Conservation (phyloP, 2,888 invertebrate genomes). For the Eristalinus aeneus region DNA sequence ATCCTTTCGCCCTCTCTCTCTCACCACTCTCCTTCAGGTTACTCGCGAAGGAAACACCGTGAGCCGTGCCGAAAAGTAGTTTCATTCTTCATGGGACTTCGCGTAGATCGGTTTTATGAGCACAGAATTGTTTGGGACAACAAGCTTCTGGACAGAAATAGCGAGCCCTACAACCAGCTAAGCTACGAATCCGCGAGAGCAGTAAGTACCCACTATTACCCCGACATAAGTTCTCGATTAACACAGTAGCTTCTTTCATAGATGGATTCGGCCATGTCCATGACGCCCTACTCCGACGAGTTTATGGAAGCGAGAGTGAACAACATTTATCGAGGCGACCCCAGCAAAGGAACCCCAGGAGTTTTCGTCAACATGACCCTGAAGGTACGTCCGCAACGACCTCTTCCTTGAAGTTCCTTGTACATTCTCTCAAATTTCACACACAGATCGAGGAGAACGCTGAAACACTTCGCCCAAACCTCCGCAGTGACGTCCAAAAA, state of each 20-base stretch:
- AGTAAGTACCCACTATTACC: slow-evolving; percentile 82
- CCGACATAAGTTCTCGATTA: neutral
- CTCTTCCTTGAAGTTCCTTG: neutral
- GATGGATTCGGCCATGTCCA: slow-evolving; percentile 95
- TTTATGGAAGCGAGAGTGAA: slow-evolving; percentile 92
- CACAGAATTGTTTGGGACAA: slow-evolving; percentile 89
- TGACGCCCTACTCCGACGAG: slow-evolving; percentile 94
- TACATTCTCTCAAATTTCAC: neutral
- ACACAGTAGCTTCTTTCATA: slow-evolving; percentile 76
- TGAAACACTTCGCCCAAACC: slow-evolving; percentile 85
- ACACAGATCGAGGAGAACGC: slow-evolving; percentile 87
- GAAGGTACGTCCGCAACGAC: slow-evolving; percentile 80
- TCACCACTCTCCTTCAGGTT: slow-evolving; percentile 78
- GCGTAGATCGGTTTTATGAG: slow-evolving; percentile 92
- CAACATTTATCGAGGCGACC: slow-evolving; percentile 88
- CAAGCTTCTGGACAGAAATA: slow-evolving; percentile 87
- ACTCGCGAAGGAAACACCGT: slow-evolving; percentile 86
- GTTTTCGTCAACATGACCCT: slow-evolving; percentile 93
- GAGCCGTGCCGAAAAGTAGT: slow-evolving; percentile 90
- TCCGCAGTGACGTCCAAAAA: slow-evolving; percentile 90
- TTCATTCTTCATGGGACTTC: slow-evolving; percentile 88
- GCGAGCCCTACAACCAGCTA: slow-evolving; percentile 90
- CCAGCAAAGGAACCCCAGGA: slow-evolving; percentile 85
- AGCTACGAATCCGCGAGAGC: slow-evolving; percentile 93
- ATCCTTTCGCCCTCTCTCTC: neutral